Evolutionary conservation across 2,888 invertebrate species (phyloP), one percentile per base, ranked within the genome.

Genomic region (Agrilus biguttatus): DNA sequence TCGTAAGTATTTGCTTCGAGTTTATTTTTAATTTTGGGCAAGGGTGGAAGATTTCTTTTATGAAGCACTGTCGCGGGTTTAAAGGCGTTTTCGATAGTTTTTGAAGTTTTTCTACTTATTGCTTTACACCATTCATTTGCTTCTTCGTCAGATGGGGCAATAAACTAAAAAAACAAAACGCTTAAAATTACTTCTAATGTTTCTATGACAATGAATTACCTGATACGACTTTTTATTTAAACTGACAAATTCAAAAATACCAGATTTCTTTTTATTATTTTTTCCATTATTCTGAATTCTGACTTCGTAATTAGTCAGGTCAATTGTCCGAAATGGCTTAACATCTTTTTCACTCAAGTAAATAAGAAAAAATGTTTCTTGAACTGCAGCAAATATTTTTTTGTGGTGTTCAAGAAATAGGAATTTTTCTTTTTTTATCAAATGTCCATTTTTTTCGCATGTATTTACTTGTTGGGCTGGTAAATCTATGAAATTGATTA

Each of bases 101-200:
- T 28, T 13, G 41, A 36, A 3, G 14, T 14, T 21, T 40, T 36
- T 33, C 14, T 19, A 14, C 45, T 51, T 14, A 50, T 48, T 38
- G 50, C 45, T 33, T 37, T 34, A 19, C 48, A 37, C 50, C 50
- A 50, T 37, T 50, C 48, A 6, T 47, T 21, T 46, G 48, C 45
- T 37, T 50, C 50, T 42, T 50, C 48, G 13, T 38, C 17, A 8
- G 50, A 44, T 41, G 33, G 34, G 40, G 48, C 50, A 43, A 41
- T 48, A 43, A 50, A 50, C 50, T 50, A 19, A 33, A 40, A 45
- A 33, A 28, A 36, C 13, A 23, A 33, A 14, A 37, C 8, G 14
- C 13, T 17, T 19, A 23, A 14, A 33, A 12, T 7, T 8, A 33
- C 7, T 34, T 8, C n/a, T 36, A n/a, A 41, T 13, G 14, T 13